Conservation (phyloP, 2,113 vertebrate species). For the Arizona elegans region DNA sequence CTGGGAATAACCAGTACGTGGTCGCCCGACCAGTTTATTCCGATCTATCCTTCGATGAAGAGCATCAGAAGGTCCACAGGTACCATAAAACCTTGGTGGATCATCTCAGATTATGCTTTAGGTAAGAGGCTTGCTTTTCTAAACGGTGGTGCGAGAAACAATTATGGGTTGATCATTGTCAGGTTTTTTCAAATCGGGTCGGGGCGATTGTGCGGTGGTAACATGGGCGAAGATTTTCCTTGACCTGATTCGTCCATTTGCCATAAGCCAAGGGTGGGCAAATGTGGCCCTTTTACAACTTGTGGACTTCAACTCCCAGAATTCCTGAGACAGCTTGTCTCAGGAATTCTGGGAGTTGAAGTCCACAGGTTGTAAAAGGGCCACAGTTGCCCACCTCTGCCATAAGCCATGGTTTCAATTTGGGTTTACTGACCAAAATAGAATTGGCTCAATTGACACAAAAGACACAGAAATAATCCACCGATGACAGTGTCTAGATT, state of each 20-base stretch:
- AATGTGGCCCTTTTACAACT: no score
- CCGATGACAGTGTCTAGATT: neutral
- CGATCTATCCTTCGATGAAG: slow-evolving; percentile 76
- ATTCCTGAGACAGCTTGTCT: no score
- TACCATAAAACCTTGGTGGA: slow-evolving; percentile 79
- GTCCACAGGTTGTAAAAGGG: no score
- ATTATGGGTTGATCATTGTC: neutral
- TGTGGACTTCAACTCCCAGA: no score
- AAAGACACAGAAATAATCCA: neutral
- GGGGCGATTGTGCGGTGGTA: neutral
- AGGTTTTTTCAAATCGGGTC: neutral
- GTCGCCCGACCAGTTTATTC: slow-evolving; percentile 86
- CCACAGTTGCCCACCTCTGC: neutral
- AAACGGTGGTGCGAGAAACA: slow-evolving; percentile 20
- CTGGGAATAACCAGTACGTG: slow-evolving; percentile 77
- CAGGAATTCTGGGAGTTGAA: no score
- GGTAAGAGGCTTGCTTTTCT: slow-evolving; percentile 72
- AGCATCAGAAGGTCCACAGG: slow-evolving; percentile 79
- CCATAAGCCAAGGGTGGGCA: neutral
- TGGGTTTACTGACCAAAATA: neutral
- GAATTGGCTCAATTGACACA: neutral
- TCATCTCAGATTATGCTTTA: slow-evolving; percentile 76
- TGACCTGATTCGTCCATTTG: neutral
- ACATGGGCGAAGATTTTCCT: neutral
- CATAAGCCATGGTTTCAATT: neutral